These are phyloP conservation scores for Equus quagga DNA, from an alignment of 2,113 vertebrate species.

Conservation along the genomic window DNA sequence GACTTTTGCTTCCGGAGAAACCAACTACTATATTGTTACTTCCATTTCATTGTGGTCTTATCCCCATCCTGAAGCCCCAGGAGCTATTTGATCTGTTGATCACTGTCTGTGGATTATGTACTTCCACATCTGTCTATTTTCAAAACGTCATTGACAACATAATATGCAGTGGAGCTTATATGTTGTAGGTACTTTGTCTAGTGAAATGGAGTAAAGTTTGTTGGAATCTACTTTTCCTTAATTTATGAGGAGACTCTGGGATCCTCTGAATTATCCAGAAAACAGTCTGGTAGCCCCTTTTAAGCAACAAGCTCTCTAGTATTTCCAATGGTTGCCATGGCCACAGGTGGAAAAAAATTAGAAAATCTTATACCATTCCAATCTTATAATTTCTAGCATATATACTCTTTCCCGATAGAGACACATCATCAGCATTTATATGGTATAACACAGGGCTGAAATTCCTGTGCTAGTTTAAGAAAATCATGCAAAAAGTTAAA, in stretches of 20 bases:
- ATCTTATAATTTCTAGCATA: not conserved
- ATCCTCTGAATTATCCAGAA: constrained; percentile 39
- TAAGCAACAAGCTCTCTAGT: not conserved
- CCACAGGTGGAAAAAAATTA: not conserved
- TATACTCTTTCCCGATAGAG: not conserved
- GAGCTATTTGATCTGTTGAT: not conserved
- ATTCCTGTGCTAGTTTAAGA: not conserved
- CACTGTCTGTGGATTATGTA: not conserved
- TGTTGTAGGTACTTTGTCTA: not conserved
- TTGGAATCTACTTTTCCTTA: not conserved
- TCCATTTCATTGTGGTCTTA: not conserved
- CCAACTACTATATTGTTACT: not conserved
- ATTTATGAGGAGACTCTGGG: not conserved
- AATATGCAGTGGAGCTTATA: not conserved
- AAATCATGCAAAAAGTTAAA: constrained; percentile 22
- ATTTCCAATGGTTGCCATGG: not conserved
- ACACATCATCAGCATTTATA: not conserved
- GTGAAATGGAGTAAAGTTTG: not conserved
- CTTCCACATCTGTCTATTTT: not conserved
- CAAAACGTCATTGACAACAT: not conserved
- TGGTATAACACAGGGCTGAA: not conserved
- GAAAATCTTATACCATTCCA: not conserved
- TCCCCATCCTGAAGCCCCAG: not conserved
- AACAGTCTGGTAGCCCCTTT: not conserved
- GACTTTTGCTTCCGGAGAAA: not conserved